These are phyloP conservation scores for Smittia sp. DNA, from an alignment of 2,888 invertebrate genomes.

Conservation along the genomic window DNA sequence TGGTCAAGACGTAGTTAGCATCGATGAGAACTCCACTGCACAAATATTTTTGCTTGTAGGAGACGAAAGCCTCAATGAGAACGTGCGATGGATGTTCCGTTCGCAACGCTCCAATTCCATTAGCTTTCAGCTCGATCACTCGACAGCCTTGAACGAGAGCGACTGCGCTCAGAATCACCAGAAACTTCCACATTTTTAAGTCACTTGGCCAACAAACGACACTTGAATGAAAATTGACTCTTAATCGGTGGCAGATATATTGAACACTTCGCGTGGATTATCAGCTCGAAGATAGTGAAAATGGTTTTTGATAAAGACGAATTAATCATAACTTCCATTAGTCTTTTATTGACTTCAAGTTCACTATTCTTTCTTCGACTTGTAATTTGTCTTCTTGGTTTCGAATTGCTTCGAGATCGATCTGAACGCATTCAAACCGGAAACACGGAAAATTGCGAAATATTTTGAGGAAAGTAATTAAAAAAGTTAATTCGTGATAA, in stretches of 20 bases:
- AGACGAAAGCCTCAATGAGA: slow-evolving; percentile 1
- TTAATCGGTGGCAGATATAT: not conserved
- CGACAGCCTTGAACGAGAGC: not conserved
- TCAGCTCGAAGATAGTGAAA: too few relatives aligned
- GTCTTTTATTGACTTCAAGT: too few relatives aligned
- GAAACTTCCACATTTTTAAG: slow-evolving; percentile 8
- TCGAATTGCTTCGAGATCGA: too few relatives aligned
- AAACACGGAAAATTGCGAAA: too few relatives aligned
- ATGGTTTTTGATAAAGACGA: too few relatives aligned
- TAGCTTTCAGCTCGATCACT: slow-evolving; percentile 20
- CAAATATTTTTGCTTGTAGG: not conserved
- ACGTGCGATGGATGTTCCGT: not conserved
- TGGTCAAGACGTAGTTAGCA: slow-evolving; percentile 5
- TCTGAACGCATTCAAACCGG: too few relatives aligned
- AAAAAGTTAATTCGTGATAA: too few relatives aligned
- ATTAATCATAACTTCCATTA: too few relatives aligned
- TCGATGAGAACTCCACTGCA: slow-evolving; percentile 15
- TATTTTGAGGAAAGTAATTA: too few relatives aligned
- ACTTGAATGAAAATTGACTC: not conserved
- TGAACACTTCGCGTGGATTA: not conserved
- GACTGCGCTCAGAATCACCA: not conserved
- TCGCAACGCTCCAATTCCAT: slow-evolving; percentile 3
- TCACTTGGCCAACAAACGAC: not conserved
- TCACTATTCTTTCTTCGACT: too few relatives aligned
- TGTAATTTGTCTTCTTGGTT: too few relatives aligned